Percentiles rank a stretch among this genome's conserved stretches.
These are phyloP conservation scores for Cerastis rubricosa DNA, from an alignment of 2,888 invertebrate species.

Conservation along the genomic window DNA sequence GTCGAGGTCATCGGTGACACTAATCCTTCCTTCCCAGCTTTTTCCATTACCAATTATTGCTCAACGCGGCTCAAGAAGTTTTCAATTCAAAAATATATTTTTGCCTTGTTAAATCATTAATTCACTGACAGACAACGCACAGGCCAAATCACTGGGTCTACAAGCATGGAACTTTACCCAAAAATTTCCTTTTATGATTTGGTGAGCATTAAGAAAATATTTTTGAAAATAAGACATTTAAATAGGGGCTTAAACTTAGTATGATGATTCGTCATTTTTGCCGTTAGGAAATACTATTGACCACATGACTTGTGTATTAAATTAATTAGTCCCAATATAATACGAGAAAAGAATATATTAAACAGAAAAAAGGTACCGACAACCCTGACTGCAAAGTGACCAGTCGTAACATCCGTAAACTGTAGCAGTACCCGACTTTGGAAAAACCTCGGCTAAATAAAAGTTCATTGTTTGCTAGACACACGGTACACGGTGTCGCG, in stretches of 20 bases:
- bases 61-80: no score
- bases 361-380: not conserved
- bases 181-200: no score
- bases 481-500: conserved; percentile 40
- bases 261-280: not conserved
- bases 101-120: not conserved
- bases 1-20: no score
- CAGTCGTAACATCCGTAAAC: conserved; percentile 67
- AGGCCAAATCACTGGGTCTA: not conserved
- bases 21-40: no score
- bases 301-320: not conserved
- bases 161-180: not conserved
- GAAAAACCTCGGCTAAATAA: conserved; percentile 74
- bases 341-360: not conserved
- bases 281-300: not conserved
- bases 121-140: not conserved
- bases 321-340: not conserved
- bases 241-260: no score
- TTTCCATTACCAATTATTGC: no score
- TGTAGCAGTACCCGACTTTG: conserved; percentile 58
- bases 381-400: conserved; percentile 49
- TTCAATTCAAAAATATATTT: no score
- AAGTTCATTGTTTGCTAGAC: conserved; percentile 60
- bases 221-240: no score
- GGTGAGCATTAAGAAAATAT: no score